A percentile compares a stretch with the other conserved stretches of the same genome.
These are phyloP conservation scores for Anastrepha ludens DNA, from an alignment of 1,140 invertebrate species.

Conservation along the genomic window DNA sequence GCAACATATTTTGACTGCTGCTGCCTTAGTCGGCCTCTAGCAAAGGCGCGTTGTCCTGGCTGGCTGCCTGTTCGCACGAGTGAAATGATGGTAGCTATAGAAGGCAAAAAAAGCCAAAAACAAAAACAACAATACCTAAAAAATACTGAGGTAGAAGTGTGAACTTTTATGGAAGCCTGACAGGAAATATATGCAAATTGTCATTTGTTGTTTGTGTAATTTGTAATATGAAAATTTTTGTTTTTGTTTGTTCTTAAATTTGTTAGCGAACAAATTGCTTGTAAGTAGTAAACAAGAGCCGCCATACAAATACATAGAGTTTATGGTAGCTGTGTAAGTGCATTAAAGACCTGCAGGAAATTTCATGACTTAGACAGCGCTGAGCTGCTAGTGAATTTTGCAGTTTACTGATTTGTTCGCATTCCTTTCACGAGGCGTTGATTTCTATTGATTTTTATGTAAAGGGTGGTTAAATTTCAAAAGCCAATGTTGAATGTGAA, in stretches of 20 bases:
- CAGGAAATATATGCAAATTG: slow-evolving; percentile 37
- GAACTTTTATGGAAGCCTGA: not conserved
- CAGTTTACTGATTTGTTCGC: no score
- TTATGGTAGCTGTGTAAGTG: no score
- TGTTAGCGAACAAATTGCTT: not conserved
- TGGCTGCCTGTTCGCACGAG: not conserved
- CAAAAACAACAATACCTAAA: not conserved
- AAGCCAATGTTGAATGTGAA: no score
- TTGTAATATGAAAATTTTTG: slow-evolving; percentile 4
- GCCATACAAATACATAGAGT: no score
- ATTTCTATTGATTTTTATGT: no score
- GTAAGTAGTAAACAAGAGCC: not conserved
- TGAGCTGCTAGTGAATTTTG: no score
- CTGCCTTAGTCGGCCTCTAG: not conserved
- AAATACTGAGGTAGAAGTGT: not conserved
- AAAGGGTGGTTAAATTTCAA: no score
- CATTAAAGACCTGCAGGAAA: no score
- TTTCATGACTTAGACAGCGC: no score
- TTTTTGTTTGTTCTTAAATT: slow-evolving; percentile 14
- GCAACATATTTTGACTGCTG: not conserved
- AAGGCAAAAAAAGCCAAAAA: not conserved
- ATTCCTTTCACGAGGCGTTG: no score
- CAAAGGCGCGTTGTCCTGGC: slow-evolving; percentile 8
- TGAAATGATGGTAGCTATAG: not conserved
- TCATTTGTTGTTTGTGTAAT: not conserved